A percentile compares a stretch with the other conserved stretches of the same genome.
phyloP scores from a whole-genome alignment of 2,113 vertebrate genomes.

The Dromas ardeola region DNA sequence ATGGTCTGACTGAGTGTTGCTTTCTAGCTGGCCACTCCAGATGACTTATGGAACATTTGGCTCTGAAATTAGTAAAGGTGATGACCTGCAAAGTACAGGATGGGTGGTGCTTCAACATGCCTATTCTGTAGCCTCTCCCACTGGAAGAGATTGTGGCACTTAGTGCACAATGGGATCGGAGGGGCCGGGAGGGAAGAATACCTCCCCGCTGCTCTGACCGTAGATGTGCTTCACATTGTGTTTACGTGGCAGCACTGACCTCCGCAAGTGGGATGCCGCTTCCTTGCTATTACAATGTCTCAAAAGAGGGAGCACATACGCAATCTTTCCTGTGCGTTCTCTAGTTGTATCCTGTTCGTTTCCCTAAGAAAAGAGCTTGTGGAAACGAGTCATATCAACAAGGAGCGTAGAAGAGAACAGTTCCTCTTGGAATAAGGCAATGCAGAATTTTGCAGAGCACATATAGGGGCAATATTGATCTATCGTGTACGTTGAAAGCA shows the following conservation, averaged over 20 bases:
- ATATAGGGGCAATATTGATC: not conserved
- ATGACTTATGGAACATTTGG: not conserved
- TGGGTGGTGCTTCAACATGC: not conserved
- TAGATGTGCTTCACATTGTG: not conserved
- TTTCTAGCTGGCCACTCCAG: not conserved
- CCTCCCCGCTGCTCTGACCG: rapidly evolving
- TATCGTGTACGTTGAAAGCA: not conserved
- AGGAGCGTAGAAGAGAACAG: not conserved
- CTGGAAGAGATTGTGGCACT: not conserved
- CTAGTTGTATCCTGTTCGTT: not conserved
- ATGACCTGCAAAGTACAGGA: not conserved
- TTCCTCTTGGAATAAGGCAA: not conserved
- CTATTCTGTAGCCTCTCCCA: not conserved
- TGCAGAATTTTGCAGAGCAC: not conserved
- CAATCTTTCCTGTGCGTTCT: not conserved
- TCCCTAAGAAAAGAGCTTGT: not conserved
- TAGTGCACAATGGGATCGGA: not conserved
- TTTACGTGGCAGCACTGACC: not conserved
- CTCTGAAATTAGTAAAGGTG: not conserved
- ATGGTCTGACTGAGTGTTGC: not conserved
- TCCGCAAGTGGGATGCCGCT: not conserved
- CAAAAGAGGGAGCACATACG: not conserved
- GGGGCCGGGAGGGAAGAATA: not conserved
- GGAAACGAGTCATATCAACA: not conserved
- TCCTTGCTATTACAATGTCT: not conserved